Base-by-base conservation (phyloP, 2,888 invertebrate species). In the Drosophila greeni region DNA sequence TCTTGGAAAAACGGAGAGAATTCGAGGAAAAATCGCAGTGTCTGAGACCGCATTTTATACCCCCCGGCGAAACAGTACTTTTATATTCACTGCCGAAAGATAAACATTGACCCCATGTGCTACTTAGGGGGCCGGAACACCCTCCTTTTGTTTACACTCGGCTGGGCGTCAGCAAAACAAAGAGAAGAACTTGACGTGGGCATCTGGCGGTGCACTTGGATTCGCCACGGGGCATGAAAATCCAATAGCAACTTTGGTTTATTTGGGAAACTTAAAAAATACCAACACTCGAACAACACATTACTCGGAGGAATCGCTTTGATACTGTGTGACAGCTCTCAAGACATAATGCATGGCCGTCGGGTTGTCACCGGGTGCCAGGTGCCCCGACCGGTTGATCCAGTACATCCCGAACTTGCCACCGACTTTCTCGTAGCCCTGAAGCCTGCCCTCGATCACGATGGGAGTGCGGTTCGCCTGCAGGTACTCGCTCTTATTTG, bases 351-450 rank as follows among this genome's bases (percentile, higher is more conserved):
- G 90, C 81, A 92, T 92, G 23, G 92, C 94, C 3, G 89, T 89
- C 5, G 94, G 94, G 86, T 94, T 94, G 85, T 95, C 95, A 5
- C 14, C 55, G 91, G 89, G 94, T 0, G 86, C 88, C 84, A 86
- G 82, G 68, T 89, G 89, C 0, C 89, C 89, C 7, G 89, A 85
- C 14, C 88, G 80, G 60, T 86, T 86, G 2, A 88, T 76, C 88
- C 89, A 89, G 54, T 84, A 86, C 87, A 89, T 86, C 16, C 82
- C 78, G 24, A 89, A 87, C 4, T 82, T 82, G 0, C 85, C 91
- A 64, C 91, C 91, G 5, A 90, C 88, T 84, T 95, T 94, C 69
- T 91, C 90, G 83, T 93, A 96, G 16, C 94, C 95, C 85, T 94
- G 94, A 16, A 94, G 90, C 37, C 90, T 87, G 51, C 91, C 89